These are phyloP conservation scores for Cinara cedri DNA, from an alignment of 2,888 invertebrate species.

Conservation along the genomic window DNA sequence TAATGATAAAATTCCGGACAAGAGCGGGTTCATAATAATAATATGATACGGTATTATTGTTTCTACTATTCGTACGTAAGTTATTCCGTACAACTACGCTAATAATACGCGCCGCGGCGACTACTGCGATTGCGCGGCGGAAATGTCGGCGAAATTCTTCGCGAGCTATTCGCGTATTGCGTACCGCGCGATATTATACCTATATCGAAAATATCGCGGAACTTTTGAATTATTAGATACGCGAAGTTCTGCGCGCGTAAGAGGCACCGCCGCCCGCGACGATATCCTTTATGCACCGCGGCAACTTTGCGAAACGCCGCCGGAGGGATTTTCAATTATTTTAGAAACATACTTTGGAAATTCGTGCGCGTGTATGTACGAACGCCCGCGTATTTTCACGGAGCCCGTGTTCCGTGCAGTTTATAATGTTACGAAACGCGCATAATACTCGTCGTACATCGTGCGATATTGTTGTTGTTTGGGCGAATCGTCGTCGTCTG, in stretches of 20 bases:
- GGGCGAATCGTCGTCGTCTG: not conserved
- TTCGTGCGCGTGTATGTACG: conserved; percentile 38
- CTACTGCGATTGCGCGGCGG: not conserved
- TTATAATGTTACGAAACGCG: no score
- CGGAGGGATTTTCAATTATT: conserved; percentile 53
- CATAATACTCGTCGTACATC: no score
- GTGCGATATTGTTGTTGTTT: no score
- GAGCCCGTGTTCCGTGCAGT: not conserved
- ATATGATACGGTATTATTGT: not conserved
- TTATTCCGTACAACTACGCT: not conserved
- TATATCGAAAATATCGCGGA: conserved; percentile 42
- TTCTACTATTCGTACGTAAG: not conserved
- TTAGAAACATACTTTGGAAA: conserved; percentile 46
- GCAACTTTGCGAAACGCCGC: conserved; percentile 50
- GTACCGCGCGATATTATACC: no score
- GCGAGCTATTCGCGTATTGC: conserved; percentile 17
- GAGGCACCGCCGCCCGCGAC: conserved; percentile 13
- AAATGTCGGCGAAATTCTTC: not conserved
- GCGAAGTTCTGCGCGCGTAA: conserved; percentile 18
- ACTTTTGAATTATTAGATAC: conserved; percentile 38
- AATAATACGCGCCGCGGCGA: not conserved
- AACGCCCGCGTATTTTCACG: not conserved
- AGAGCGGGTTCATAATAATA: no score
- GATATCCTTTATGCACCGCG: conserved; percentile 27
- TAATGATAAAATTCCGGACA: no score